phyloP scores from a whole-genome alignment of 2,888 invertebrate species.

The Allygus modestus region DNA sequence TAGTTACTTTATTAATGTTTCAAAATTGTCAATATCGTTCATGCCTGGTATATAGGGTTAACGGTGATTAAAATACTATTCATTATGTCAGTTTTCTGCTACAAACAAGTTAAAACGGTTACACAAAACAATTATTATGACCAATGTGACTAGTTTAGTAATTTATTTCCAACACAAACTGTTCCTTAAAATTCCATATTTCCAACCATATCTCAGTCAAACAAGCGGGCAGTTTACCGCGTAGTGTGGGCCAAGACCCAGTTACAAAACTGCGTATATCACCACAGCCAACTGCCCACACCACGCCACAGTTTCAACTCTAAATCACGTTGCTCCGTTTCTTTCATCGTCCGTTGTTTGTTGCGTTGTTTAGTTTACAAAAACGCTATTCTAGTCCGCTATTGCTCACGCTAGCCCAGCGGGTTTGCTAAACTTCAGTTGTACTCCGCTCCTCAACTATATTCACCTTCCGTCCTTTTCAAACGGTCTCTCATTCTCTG shows the following conservation, averaged over 20 bases:
- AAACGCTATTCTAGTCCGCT: not conserved
- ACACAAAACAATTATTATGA: too few relatives aligned
- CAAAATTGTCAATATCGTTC: too few relatives aligned
- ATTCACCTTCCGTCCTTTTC: constrained; percentile 16
- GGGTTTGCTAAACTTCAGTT: not conserved
- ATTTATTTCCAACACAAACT: too few relatives aligned
- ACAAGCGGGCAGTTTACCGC: too few relatives aligned
- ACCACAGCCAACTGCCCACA: not conserved
- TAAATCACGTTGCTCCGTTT: constrained; percentile 20
- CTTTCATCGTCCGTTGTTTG: constrained; percentile 11
- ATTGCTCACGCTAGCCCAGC: not conserved
- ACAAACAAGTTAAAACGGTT: too few relatives aligned
- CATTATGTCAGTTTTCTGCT: too few relatives aligned
- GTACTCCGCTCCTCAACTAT: not conserved
- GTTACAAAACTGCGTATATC: not conserved
- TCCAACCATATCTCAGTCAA: too few relatives aligned
- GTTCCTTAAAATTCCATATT: too few relatives aligned
- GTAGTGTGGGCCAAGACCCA: not conserved
- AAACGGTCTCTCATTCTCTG: not conserved
- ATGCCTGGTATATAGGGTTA: too few relatives aligned
- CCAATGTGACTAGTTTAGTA: too few relatives aligned
- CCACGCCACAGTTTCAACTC: not conserved
- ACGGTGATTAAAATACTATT: too few relatives aligned
- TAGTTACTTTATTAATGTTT: too few relatives aligned
- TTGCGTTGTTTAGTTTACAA: constrained; percentile 5